Percentiles rank a stretch among this genome's conserved stretches.
Evolutionary conservation across 2,888 invertebrate genomes (phyloP).

Genomic region (Ecliptopera silaceata): DNA sequence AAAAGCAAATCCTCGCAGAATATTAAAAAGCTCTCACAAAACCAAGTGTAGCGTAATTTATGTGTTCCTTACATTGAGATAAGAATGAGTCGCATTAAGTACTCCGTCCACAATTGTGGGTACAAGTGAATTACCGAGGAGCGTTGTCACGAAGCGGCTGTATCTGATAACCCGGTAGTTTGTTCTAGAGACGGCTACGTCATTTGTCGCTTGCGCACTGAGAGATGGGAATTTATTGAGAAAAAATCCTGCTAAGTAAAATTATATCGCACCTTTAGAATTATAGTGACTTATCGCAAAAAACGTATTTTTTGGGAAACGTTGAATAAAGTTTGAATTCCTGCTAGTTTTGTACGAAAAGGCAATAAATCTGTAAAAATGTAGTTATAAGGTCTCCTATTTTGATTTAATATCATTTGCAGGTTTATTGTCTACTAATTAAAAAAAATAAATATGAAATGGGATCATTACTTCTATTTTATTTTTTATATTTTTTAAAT

Average conservation of each 20-base stretch:
- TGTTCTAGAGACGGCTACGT: slow-evolving; percentile 69
- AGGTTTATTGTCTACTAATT: too few relatives aligned
- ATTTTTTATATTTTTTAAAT: too few relatives aligned
- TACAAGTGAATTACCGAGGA: slow-evolving; percentile 55
- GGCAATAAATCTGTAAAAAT: too few relatives aligned
- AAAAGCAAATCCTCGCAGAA: too few relatives aligned
- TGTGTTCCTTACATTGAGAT: slow-evolving; percentile 20
- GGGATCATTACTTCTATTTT: too few relatives aligned
- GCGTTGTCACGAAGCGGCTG: slow-evolving; percentile 72
- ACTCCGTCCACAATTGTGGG: slow-evolving; percentile 34
- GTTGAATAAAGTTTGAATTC: too few relatives aligned
- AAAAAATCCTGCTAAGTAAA: neutral
- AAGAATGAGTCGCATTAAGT: slow-evolving; percentile 23
- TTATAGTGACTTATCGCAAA: too few relatives aligned
- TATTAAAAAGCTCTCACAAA: slow-evolving; percentile 7
- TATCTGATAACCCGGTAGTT: slow-evolving; percentile 80
- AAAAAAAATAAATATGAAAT: too few relatives aligned
- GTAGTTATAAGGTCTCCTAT: too few relatives aligned
- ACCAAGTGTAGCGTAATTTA: slow-evolving; percentile 11
- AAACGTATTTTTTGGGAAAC: too few relatives aligned
- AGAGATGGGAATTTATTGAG: slow-evolving; percentile 21
- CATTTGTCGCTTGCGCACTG: slow-evolving; percentile 69
- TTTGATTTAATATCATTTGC: too few relatives aligned
- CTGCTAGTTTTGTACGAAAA: too few relatives aligned
- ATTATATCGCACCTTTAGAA: neutral